Conservation (phyloP, 1,140 invertebrate species). For the Zelostemma sp. region DNA sequence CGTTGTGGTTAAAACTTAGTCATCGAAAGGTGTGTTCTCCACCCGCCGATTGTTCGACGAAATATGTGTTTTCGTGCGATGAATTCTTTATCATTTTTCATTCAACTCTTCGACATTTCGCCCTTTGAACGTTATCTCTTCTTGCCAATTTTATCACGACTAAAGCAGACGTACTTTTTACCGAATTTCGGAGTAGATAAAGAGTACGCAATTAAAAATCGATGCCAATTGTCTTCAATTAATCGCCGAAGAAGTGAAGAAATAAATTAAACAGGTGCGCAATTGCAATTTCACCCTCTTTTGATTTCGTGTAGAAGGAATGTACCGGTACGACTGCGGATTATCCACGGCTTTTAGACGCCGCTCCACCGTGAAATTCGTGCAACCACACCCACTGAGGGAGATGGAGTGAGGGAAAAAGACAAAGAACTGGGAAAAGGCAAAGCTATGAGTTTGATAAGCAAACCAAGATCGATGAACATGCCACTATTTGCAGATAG, state of each 20-base stretch:
- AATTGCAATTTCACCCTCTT: slow-evolving; percentile 34
- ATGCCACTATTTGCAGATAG: not conserved
- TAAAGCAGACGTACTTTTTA: too few relatives aligned
- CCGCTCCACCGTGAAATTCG: slow-evolving; percentile 61
- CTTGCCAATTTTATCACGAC: too few relatives aligned
- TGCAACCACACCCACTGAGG: slow-evolving; percentile 54
- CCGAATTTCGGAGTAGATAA: too few relatives aligned
- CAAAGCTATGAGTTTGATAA: slow-evolving; percentile 6
- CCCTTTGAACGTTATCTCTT: too few relatives aligned
- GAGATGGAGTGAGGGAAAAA: slow-evolving; percentile 15
- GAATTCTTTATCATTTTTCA: too few relatives aligned
- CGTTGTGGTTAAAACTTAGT: slow-evolving; percentile 56
- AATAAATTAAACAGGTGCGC: not conserved
- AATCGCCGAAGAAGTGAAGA: too few relatives aligned
- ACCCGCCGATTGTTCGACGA: slow-evolving; percentile 33
- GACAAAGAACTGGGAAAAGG: slow-evolving; percentile 14
- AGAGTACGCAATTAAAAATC: too few relatives aligned
- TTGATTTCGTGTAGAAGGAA: slow-evolving; percentile 27
- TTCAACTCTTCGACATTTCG: too few relatives aligned
- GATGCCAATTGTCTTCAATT: too few relatives aligned
- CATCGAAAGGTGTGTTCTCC: slow-evolving; percentile 63
- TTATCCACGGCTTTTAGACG: slow-evolving; percentile 64
- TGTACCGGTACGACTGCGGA: slow-evolving; percentile 30
- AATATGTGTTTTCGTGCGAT: not conserved
- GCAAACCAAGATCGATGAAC: slow-evolving; percentile 5